Evolutionary conservation across 1,140 invertebrate species (phyloP), one percentile per base, ranked within the genome.

Genomic region (Tetramorium simillimum): DNA sequence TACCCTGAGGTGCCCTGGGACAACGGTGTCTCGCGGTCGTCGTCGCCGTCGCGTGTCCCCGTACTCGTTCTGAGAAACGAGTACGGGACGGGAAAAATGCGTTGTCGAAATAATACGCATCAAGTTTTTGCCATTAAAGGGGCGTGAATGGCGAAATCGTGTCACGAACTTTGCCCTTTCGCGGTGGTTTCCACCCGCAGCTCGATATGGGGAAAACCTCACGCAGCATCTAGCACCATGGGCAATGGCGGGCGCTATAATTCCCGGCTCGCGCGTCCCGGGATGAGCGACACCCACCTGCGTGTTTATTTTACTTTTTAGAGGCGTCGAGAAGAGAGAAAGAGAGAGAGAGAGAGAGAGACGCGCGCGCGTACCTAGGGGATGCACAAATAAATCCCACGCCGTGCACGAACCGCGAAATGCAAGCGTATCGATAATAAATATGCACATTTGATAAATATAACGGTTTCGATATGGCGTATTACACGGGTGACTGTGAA

Each of bases 81-180:
- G 58, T 43, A n/a, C n/a, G 18, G 58, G 24, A 40, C 33, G 24
- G 2, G 40, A 76, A 40, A 40, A 81, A 40, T 14, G 24, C 24
- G 24, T 37, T 33, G 12, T 33, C 76, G 24, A 43, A 70, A 49
- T 73, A 76, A 58, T 77, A 85, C 46, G 51, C 69, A 60, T 56
- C 46, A 14, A 65, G 46, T 85, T 75, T 88, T 76, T 63, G 51
- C 63, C n/a, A 40, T 53, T 58, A 67, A 49, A n/a, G 14, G 24
- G 24, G 46, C 33, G 60, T n/a, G 53, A 87, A 62, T 73, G 76
- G 51, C 73, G 18, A 72, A 87, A 90, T 70, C 58, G 80, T 90
- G 88, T 82, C 89, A 73, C 51, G 88, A 92, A 92, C 91, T 92
- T 73, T 91, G 85, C n/a, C 90, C 91, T 92, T 92, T 91, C 76